These are phyloP conservation scores for Lithodes maja DNA, from an alignment of 2,888 invertebrate species.

Conservation along the genomic window DNA sequence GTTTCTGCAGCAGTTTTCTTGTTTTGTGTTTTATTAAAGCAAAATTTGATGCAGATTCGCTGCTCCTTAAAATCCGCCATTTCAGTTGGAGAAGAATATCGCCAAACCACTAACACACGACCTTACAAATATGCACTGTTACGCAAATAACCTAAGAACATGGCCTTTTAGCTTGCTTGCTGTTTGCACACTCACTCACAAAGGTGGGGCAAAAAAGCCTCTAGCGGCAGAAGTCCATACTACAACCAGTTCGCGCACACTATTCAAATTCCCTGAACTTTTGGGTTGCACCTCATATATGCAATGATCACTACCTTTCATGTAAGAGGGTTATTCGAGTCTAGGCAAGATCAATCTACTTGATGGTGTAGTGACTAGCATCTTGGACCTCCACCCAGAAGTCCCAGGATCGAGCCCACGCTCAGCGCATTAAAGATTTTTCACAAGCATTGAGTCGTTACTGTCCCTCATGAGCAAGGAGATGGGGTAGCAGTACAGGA, in stretches of 20 bases:
- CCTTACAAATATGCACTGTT: not conserved
- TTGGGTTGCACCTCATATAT: not conserved
- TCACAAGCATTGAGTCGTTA: too few species aligned
- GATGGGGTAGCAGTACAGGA: too few species aligned
- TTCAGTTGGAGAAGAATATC: not conserved
- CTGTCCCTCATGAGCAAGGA: too few species aligned
- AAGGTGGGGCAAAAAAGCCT: not conserved
- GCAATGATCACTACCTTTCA: too few species aligned
- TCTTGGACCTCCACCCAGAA: too few species aligned
- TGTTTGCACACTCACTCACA: not conserved
- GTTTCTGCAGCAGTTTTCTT: not conserved
- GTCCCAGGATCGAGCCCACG: too few species aligned
- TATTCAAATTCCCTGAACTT: not conserved
- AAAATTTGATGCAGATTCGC: not conserved
- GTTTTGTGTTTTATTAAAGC: not conserved
- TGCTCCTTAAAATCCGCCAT: not conserved
- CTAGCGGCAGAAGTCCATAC: not conserved
- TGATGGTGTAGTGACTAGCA: too few species aligned
- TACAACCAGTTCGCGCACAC: not conserved
- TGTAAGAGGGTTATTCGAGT: too few species aligned
- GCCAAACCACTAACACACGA: not conserved
- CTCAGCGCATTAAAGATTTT: too few species aligned
- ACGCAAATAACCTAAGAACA: not conserved
- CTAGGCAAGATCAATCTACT: too few species aligned
- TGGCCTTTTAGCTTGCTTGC: not conserved